Evolutionary conservation across 2,797 vertebrate species (phyloP).

Genomic region (Poeciliopsis turneri): DNA sequence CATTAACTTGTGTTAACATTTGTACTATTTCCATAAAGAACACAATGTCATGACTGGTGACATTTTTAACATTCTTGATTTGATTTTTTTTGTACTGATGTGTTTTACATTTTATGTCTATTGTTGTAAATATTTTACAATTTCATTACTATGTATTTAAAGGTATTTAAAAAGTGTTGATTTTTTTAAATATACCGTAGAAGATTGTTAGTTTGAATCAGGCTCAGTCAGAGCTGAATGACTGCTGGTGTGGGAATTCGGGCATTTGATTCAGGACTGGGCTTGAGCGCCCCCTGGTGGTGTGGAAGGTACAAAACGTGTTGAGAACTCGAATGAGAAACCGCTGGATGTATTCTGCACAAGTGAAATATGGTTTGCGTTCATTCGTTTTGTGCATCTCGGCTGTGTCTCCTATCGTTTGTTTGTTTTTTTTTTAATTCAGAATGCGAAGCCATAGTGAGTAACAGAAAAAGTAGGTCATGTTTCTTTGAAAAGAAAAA

Average conservation of each 20-base stretch:
- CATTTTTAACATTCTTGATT: conserved; percentile 11
- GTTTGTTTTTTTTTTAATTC: background rate
- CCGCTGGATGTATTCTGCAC: background rate
- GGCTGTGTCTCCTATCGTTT: background rate
- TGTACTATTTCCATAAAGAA: conserved; percentile 40
- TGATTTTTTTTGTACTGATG: conserved; percentile 37
- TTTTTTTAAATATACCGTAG: conserved; percentile 57
- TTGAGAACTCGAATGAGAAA: conserved; percentile 8
- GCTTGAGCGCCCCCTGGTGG: too few relatives aligned
- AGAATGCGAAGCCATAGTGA: conserved; percentile 17
- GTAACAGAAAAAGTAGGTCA: conserved; percentile 17
- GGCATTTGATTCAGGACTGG: too few relatives aligned
- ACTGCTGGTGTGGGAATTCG: background rate
- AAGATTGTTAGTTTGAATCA: conserved; percentile 5
- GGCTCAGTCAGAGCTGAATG: background rate
- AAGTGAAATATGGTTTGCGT: background rate
- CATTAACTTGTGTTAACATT: conserved; percentile 35
- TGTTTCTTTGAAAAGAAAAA: conserved; percentile 65
- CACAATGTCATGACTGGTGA: conserved; percentile 37
- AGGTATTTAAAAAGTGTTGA: conserved; percentile 31
- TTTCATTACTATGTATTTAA: conserved; percentile 35
- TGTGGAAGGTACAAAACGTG: conserved; percentile 31
- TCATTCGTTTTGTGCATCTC: background rate
- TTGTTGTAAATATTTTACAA: conserved; percentile 70
- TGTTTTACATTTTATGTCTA: conserved; percentile 38